These are phyloP conservation scores for Zaprionus lachaisei DNA, from an alignment of 1,140 invertebrate genomes.

Conservation along the genomic window DNA sequence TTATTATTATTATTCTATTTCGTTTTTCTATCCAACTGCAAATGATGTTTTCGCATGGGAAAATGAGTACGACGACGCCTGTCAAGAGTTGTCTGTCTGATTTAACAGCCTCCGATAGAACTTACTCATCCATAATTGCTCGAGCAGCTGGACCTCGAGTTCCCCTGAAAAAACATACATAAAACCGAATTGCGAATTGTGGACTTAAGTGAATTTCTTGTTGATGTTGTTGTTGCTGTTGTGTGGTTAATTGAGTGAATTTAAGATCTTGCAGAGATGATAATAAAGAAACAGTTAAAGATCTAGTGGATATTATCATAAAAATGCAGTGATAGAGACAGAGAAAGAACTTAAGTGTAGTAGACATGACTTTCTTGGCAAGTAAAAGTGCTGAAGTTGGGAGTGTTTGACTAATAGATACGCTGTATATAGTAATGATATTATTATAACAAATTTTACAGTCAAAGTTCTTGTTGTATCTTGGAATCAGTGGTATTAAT, in stretches of 20 bases:
- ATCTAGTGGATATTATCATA: slow-evolving; percentile 8
- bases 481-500: no score
- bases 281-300: slow-evolving; percentile 10
- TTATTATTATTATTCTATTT: slow-evolving; percentile 2
- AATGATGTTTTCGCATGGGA: slow-evolving; percentile 7
- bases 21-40: slow-evolving; percentile 15
- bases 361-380: not conserved
- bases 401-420: not conserved
- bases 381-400: not conserved
- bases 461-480: no score
- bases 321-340: not conserved
- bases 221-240: not conserved
- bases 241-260: slow-evolving; percentile 9
- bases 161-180: slow-evolving; percentile 17
- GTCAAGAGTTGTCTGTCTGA: not conserved
- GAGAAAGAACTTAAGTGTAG: not conserved
- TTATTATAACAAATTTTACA: no score
- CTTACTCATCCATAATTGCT: slow-evolving; percentile 26
- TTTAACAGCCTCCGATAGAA: slow-evolving; percentile 1
- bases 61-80: not conserved
- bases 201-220: slow-evolving; percentile 4
- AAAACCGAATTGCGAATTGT: slow-evolving; percentile 6
- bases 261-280: slow-evolving; percentile 4
- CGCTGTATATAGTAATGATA: no score
- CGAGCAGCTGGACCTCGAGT: not conserved